Evolutionary conservation across 2,888 invertebrate genomes (phyloP).

Genomic region (Megaustenia siamemsis): DNA sequence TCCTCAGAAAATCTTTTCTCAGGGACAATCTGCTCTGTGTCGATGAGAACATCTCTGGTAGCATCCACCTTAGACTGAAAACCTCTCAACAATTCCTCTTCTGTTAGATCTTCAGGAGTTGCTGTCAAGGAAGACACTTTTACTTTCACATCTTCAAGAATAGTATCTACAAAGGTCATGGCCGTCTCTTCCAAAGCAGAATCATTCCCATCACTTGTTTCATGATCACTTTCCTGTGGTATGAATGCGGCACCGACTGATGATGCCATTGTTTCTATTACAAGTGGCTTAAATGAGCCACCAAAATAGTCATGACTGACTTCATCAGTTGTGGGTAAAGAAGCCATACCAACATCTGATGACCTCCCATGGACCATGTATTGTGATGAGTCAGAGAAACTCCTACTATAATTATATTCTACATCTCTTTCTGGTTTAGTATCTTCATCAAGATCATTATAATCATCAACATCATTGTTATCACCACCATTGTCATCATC

Average conservation of each 20-base stretch:
- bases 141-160: slow-evolving; percentile 73
- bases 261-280: not conserved
- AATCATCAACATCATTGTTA: too few species aligned
- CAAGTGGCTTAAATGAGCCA: slow-evolving; percentile 11
- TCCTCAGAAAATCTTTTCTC: slow-evolving; percentile 44
- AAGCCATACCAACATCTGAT: slow-evolving; percentile 82
- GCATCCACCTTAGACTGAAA: not conserved
- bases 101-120: slow-evolving; percentile 59
- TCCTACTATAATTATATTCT: slow-evolving; percentile 55
- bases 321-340: slow-evolving; percentile 80
- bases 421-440: slow-evolving; percentile 27
- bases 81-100: slow-evolving; percentile 48
- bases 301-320: slow-evolving; percentile 66
- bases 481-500: not conserved
- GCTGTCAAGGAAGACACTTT: slow-evolving; percentile 61
- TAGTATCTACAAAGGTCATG: slow-evolving; percentile 73
- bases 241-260: not conserved
- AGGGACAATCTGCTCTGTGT: not conserved
- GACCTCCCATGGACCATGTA: slow-evolving; percentile 14
- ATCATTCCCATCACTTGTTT: slow-evolving; percentile 46
- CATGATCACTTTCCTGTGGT: not conserved
- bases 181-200: slow-evolving; percentile 71
- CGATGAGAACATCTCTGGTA: not conserved
- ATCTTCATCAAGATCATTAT: slow-evolving; percentile 31
- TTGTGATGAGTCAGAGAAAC: not conserved